Evolutionary conservation across 1,140 invertebrate species (phyloP), one percentile per base, ranked within the genome.

Genomic region (Pantala flavescens): DNA sequence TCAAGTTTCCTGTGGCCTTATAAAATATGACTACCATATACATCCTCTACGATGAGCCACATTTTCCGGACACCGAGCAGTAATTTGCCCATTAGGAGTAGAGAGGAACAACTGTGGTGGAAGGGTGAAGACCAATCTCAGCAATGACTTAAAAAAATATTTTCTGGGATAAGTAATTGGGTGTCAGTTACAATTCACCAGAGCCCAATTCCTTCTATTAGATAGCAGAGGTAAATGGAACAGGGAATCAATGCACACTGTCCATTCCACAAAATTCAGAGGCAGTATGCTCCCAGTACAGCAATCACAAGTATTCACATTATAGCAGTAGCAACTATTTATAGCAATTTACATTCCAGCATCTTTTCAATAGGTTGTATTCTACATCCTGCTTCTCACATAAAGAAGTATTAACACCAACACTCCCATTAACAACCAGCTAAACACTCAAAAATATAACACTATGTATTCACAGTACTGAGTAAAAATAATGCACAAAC

Each of bases 381-480:
- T 21, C 49, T 63, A 63, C 10, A 63, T 63, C n/a, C n/a, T 19
- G n/a, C 28, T 16, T 63, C n/a, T 63, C 12, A 21, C 12, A 14
- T 12, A 63, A 63, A 63, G 28, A 63, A 63, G 12, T 63, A 63
- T 63, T 63, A 63, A 63, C 49, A 63, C 49, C 49, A 63, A 63
- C 49, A 63, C n/a, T 63, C 28, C 28, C 28, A 36, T 19, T 7
- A 63, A 63, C 49, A 63, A 3, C 49, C 49, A 7, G 49, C 49
- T 63, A 63, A 63, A 63, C 49, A 63, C 49, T n/a, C 49, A 63
- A 63, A 63, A 63, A 21, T 63, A 63, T 63, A 63, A 63, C 49
- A 63, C 49, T 19, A 21, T 19, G 49, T 63, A 63, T 63, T 63
- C 49, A 63, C 49, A 63, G 16, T 63, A 63, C 14, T 16, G 49